Conservation (phyloP, 2,888 invertebrate genomes). For the Heteromyza rotundicornis region DNA sequence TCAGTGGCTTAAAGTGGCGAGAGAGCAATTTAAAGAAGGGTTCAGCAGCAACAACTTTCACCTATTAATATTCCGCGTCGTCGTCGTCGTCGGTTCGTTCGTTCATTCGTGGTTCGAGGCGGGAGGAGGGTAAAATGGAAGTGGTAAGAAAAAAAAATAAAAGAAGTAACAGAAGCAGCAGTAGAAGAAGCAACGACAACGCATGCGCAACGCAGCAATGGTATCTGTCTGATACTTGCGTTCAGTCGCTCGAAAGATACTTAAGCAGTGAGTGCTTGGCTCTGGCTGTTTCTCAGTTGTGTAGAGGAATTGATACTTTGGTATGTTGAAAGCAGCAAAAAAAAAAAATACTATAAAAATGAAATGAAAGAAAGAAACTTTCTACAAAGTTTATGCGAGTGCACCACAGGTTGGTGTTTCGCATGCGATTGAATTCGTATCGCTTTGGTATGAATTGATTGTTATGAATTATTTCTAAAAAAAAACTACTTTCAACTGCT, state of each 20-base stretch:
- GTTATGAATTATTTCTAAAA: too few relatives aligned
- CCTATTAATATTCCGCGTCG: slow-evolving; percentile 60
- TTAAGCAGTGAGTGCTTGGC: too few relatives aligned
- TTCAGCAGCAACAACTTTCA: slow-evolving; percentile 51
- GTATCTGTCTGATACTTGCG: too few relatives aligned
- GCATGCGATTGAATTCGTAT: background rate
- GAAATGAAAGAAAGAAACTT: slow-evolving; percentile 23
- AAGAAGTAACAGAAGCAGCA: background rate
- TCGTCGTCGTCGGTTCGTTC: slow-evolving; percentile 4
- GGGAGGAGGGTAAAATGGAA: too few relatives aligned
- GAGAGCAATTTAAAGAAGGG: slow-evolving; percentile 1
- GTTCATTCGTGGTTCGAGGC: background rate
- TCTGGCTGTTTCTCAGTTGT: too few relatives aligned
- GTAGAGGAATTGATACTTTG: too few relatives aligned
- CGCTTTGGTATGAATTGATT: too few relatives aligned
- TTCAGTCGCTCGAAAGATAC: too few relatives aligned
- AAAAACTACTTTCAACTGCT: too few relatives aligned
- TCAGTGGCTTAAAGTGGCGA: too few relatives aligned
- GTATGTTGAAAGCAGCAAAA: too few relatives aligned
- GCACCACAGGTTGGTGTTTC: background rate
- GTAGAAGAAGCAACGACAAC: background rate
- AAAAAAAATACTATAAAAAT: too few relatives aligned
- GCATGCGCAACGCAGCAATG: background rate
- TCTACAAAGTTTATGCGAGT: slow-evolving; percentile 12
- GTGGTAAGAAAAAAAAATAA: background rate